phyloP scores from a whole-genome alignment of 2,797 vertebrate genomes.

The Halcyon leucocephala region DNA sequence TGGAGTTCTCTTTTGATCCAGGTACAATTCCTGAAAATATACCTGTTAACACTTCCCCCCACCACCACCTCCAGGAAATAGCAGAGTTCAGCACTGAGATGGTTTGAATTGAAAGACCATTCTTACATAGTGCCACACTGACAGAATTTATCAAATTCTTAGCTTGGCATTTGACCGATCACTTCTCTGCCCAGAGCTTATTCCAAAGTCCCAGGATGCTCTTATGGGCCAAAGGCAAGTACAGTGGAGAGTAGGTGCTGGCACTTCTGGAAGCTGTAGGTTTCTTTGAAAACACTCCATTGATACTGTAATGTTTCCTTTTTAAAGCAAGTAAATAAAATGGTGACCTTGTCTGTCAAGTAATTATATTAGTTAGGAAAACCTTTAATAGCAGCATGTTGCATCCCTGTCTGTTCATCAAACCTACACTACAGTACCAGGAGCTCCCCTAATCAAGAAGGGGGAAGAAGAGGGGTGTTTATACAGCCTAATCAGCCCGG shows the following conservation, averaged over 20 bases:
- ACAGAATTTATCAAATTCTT: neutral
- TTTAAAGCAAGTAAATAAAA: neutral
- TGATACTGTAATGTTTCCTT: neutral
- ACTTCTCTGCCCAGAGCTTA: neutral
- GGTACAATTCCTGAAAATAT: neutral
- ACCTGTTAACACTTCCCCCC: neutral
- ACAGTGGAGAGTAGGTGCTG: neutral
- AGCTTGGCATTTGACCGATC: neutral
- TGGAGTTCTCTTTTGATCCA: neutral
- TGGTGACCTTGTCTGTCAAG: neutral
- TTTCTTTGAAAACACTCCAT: neutral
- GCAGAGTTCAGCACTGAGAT: neutral
- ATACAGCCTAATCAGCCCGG: neutral
- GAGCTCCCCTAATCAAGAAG: neutral
- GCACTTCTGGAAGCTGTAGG: neutral
- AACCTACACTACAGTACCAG: neutral
- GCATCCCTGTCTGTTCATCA: neutral
- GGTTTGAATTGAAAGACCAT: neutral
- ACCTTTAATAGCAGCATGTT: neutral
- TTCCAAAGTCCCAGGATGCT: neutral
- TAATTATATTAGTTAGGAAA: neutral
- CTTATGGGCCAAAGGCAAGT: neutral
- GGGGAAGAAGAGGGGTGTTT: neutral
- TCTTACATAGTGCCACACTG: neutral
- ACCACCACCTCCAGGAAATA: neutral